Evolutionary conservation across 2,888 invertebrate genomes (phyloP), one percentile per base, ranked within the genome.

Genomic region (Pogonocherus hispidulus): DNA sequence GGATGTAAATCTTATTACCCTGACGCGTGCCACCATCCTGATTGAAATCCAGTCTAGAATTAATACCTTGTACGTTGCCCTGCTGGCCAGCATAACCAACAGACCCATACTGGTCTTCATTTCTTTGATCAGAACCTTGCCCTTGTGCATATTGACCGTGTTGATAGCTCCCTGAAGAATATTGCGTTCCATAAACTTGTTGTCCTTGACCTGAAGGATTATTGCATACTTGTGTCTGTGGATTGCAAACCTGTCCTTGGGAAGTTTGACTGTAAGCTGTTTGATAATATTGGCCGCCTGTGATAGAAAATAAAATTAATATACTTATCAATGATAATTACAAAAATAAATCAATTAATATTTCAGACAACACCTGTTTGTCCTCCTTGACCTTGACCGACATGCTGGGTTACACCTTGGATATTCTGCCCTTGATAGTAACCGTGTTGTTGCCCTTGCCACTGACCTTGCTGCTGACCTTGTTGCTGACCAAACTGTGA

Each of bases 1-100:
- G 32, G 2, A 32, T 32, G 11, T 32, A 32, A 32, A 32, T 8
- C 2, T 11, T 41, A 6, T 41, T 11, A 14, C 41, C 41, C 14
- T 16, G 41, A 16, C 14, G n/a, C 27, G 52, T 23, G n/a, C 41
- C 16, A 6, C 14, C 14, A 14, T 2, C 41, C 27, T 27, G 20
- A 27, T 35, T 47, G 14, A 54, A 54, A 19, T 63, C 54, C 18
- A 54, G 16, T 37, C 37, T 59, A 8, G 51, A 63, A 44, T 63
- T 23, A 14, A 63, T 63, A 46, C 27, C 19, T 35, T 59, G 59
- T 11, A 11, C 11, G 11, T 14, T 9, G 20, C 20, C 6, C 11
- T 18, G 19, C 4, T 6, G 11, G 1, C 32, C 35, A 3, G 2
- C 32, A 9, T 1, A 3, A 20, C 19, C 8, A 20, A 37, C n/a